Conservation (phyloP, 1,140 invertebrate genomes). For the Zaprionus tsacasi region DNA sequence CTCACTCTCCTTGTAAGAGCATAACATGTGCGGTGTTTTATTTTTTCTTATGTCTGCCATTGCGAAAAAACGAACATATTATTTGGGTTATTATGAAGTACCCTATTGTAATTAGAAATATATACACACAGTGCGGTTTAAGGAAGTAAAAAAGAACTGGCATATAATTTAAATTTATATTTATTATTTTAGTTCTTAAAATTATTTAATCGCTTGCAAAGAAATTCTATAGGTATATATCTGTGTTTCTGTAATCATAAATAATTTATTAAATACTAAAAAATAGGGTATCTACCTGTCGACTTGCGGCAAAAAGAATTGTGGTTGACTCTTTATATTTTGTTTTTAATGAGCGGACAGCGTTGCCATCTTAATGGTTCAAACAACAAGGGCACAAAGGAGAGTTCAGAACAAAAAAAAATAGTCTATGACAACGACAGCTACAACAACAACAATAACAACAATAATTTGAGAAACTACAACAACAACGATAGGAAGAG, state of each 20-base stretch:
- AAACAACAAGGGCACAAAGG: slow-evolving; percentile 47
- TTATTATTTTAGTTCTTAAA: not conserved
- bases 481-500: slow-evolving; percentile 4
- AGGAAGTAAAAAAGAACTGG: too few species aligned
- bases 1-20: not conserved
- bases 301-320: not conserved
- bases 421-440: not conserved
- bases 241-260: too few species aligned
- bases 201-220: too few species aligned
- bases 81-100: not conserved
- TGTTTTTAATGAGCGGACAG: slow-evolving; percentile 38
- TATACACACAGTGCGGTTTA: too few species aligned
- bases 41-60: not conserved
- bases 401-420: slow-evolving; percentile 11
- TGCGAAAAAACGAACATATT: not conserved
- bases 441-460: slow-evolving; percentile 5
- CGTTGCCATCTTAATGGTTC: slow-evolving; percentile 28
- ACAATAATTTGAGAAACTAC: not conserved
- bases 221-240: too few species aligned
- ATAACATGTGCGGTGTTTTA: not conserved
- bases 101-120: not conserved
- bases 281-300: not conserved
- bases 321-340: not conserved
- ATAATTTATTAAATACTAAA: too few species aligned
- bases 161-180: too few species aligned